Percentiles rank a stretch among this genome's conserved stretches.
phyloP scores from a whole-genome alignment of 2,113 vertebrate species.

The Urocynchramus pylzowi region DNA sequence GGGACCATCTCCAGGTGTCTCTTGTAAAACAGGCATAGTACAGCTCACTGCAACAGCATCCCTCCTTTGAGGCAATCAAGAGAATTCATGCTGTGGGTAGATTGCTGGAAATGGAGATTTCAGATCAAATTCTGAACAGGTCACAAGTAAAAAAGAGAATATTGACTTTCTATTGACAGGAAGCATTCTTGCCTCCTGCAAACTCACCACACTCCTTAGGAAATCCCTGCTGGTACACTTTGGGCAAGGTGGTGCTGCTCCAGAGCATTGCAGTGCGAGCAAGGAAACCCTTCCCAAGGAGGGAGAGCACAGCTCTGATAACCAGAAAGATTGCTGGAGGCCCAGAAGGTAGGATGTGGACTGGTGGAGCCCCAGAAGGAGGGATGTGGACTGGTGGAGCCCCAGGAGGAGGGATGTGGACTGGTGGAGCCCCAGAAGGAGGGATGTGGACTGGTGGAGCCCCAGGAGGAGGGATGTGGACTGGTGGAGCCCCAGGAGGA shows the following conservation, averaged over 20 bases:
- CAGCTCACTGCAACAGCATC: not conserved
- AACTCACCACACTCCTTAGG: not conserved
- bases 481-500: not conserved
- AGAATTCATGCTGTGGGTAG: not conserved
- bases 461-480: not conserved
- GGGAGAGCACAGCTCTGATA: not conserved
- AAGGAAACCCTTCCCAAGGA: not conserved
- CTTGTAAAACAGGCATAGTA: not conserved
- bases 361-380: no score
- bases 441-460: not conserved
- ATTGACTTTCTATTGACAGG: not conserved
- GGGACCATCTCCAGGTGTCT: fast-evolving
- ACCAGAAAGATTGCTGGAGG: not conserved
- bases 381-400: no score
- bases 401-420: no score
- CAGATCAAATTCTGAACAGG: not conserved
- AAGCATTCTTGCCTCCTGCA: not conserved
- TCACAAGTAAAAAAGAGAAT: not conserved
- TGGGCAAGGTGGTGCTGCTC: not conserved
- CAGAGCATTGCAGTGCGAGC: fast-evolving
- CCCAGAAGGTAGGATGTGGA: no score
- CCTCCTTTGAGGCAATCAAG: not conserved
- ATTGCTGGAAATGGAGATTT: not conserved
- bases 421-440: no score
- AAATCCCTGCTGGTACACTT: not conserved